Conservation (phyloP, 2,888 invertebrate genomes). For the Gisinianus flammeolus region DNA sequence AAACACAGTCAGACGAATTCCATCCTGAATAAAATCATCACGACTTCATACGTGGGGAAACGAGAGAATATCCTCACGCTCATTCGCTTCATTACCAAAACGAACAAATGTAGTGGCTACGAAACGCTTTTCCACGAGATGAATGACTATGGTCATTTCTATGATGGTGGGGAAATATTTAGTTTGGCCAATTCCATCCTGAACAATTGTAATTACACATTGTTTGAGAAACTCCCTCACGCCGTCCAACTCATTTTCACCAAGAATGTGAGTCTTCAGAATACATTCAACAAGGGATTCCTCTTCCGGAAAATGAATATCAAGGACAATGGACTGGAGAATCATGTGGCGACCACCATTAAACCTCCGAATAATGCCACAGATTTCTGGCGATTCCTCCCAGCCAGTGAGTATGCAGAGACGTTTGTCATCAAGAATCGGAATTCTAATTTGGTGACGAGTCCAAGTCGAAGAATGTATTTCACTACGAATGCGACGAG, state of each 20-base stretch:
- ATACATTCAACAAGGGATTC: conserved; percentile 32
- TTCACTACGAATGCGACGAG: conserved; percentile 3
- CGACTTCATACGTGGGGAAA: conserved; percentile 25
- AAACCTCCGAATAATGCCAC: conserved; percentile 1
- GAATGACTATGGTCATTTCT: conserved; percentile 37
- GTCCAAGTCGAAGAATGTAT: conserved; percentile 27
- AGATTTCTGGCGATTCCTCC: conserved; percentile 30
- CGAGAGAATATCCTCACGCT: conserved; percentile 32
- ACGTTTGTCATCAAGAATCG: conserved; percentile 19
- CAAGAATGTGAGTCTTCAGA: conserved; percentile 34
- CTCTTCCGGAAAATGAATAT: conserved; percentile 6
- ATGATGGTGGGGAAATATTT: conserved; percentile 34
- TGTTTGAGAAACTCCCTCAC: conserved; percentile 36
- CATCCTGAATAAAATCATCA: conserved; percentile 36
- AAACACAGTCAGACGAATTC: conserved; percentile 2
- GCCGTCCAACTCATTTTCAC: conserved; percentile 28
- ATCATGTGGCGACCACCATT: conserved; percentile 19
- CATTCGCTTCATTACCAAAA: conserved; percentile 29
- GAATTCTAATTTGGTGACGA: conserved; percentile 23
- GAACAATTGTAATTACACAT: conserved; percentile 20
- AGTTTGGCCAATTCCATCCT: conserved; percentile 22
- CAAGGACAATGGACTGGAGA: conserved; percentile 32
- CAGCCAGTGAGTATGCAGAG: conserved; percentile 20
- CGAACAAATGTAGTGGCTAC: conserved; percentile 34
- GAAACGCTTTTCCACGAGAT: conserved; percentile 34